Evolutionary conservation across 2,888 invertebrate species (phyloP), one percentile per base, ranked within the genome.

Genomic region (Clepsis dumicolana): DNA sequence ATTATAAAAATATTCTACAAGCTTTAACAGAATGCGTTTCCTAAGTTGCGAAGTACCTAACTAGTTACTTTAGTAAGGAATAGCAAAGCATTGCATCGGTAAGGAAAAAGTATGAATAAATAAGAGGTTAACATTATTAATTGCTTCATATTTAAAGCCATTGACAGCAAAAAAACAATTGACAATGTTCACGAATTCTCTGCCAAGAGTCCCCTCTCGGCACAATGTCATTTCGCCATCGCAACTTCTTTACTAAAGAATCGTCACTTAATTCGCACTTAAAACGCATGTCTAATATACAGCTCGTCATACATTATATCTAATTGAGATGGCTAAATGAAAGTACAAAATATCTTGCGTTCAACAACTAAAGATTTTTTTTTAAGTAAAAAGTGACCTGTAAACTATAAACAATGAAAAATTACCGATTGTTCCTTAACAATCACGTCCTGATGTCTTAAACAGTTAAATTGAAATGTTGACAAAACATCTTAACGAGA

Each of bases 101-200:
- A 35, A 35, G 32, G 32, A 10, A 35, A 35, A 1, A 35, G 0
- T 12, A 12, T n/a, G 4, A 38, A 38, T n/a, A 38, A 14, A n/a
- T 38, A 38, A 38, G 35, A 35, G 35, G 35, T 10, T 35, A 35
- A 35, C 14, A 12, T 35, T 35, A 35, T 12, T 35, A 35, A 35
- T 35, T 35, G 35, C 35, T 62, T 66, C 27, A 67, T 50, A 56
- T 35, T 56, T 62, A 50, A 61, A 48, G 61, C 32, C 52, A 52
- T 44, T 10, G 21, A 7, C 48, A 27, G 38, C 48, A 67, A 67
- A 67, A 67, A 67, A 56, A 18, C 27, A 41, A 57, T 50, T 63
- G 57, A 62, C 50, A 63, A 27, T 54, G 54, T 62, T 35, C 50
- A 25, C 16, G 24, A 57, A 52, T 38, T 61, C 24, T 32, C 16